Base-by-base conservation (phyloP, 2,888 invertebrate species). In the Leptura quadrifasciata region DNA sequence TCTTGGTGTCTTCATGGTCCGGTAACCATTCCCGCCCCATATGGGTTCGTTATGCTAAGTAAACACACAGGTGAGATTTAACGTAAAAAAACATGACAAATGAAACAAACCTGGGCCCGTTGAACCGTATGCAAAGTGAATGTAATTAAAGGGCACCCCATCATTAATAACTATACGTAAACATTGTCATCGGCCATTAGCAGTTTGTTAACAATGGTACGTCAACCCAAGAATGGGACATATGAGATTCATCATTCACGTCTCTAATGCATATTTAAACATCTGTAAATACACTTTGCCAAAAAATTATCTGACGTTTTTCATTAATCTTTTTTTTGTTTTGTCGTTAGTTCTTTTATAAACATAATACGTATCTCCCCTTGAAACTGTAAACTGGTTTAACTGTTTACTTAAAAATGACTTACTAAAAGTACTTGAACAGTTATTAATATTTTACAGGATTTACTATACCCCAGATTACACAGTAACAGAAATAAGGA, bases 161-260 rank as follows among this genome's bases (percentile, higher is more conserved):
- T 84, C 86, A 87, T 87, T 87, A 86, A 87, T 87, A 87, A 86
- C 84, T 79, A 79, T 84, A 83, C 84, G 85, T 85, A 87, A 87
- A 87, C 86, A 87, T 79, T 87, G 86, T 86, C 86, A 86, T 83
- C 83, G 83, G 83, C 84, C 85, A 87, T 87, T 87, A 87, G 84
- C 86, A 87, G 85, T 85, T 86, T 87, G 86, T 86, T 87, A 87
- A 86, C 85, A 85, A 86, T 84, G 78, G 83, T 79, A 70, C 70
- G 80, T 79, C 77, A 78, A 78, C 74, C 76, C 67, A 80, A 75
- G 76, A 77, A 75, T 74, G 78, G 75, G 73, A 75, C 79, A 72
- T 76, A 74, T 75, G 76, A 79, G 75, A 81, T 81, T 81, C 79
- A 81, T 81, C 80, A 81, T 79, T 80, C 81, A 67, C 73, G 78